Evolutionary conservation across 2,797 vertebrate genomes (phyloP), one percentile per base, ranked within the genome.

Genomic region (Tauraco hartlaubi): DNA sequence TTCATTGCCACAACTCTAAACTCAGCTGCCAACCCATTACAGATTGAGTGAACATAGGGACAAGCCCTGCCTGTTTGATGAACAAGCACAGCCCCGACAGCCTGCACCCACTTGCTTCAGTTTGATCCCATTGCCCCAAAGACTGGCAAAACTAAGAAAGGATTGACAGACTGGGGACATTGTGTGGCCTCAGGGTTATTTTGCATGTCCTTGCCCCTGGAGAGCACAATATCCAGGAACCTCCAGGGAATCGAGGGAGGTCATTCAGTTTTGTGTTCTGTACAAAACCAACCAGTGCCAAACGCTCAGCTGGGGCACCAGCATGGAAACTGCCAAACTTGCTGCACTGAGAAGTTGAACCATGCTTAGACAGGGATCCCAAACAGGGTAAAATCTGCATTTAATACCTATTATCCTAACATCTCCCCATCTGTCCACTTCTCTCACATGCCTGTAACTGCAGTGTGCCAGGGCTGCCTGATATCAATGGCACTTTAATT

Each of bases 401-500:
- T 93, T 95, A 96, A 95, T 95, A 92, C 71, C 91, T 85, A 90
- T 96, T 97, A 95, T 79, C 77, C 52, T 72, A 93, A 95, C 94
- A 90, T 92, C 81, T 94, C 62, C 93, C 92, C 96, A 96, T 96
- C 96, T 97, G 95, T 96, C 93, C 66, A 52, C 88, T 84, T 86
- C 74, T 77, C 83, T 94, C 58, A 22, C 55, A 49, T 9, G 79
- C 55, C 95, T 69, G 72, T 55, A 90, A 66, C 85, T 89, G 74
- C 74, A 67, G 92, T 2, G 0, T 95, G 88, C 84, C 92, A 97
- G 68, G 44, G 51, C 75, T 87, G 88, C 35, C 81, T 85, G 63
- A n/a, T 95, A 95, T 93, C 96, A 95, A 68, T 92, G 91, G 74
- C 85, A 88, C 95, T 96, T 94, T 96, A 96, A 97, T 96, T 94